Evolutionary conservation across 2,797 vertebrate genomes (phyloP), one percentile per base, ranked within the genome.

Genomic region (Lycodopsis pacificus): DNA sequence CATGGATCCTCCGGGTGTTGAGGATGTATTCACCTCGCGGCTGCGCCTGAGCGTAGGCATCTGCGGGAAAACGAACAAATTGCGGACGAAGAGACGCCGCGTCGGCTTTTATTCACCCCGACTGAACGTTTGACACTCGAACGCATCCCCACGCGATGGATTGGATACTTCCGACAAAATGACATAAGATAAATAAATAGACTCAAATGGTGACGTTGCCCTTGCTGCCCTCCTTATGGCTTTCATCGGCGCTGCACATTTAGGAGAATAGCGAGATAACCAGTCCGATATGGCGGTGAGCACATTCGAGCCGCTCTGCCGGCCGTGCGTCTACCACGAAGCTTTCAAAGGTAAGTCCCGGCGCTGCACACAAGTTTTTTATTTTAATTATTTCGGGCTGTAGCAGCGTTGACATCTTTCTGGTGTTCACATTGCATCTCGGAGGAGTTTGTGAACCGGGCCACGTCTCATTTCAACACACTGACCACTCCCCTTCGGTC

Each of bases 301-400:
- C 86, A 65, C 78, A 9, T 93, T 95, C 25, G 94, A 95, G 75
- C 94, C 96, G 71, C 93, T 96, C 51, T 93, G 93, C 70, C 93
- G 93, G 76, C 95, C 94, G 5, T 94, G 89, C 78, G 62, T 86
- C n/a, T 96, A 95, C 84, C 92, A 91, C 11, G 88, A 88, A 12
- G 89, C 86, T 12, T 94, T 95, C 73, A 95, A 92, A 96, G 96
- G 96, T 96, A 84, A 90, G 92, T 76, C 70, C 62, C 20, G 20
- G 25, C 49, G 17, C 67, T 10, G 36, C 38, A 2, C 0, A 7
- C 36, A 44, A 0, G 4, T 8, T 34, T 48, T 9, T 9, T 46
- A 5, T 6, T 46, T 5, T 7, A 17, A 58, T 30, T 15, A 7
- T 57, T 8, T 20, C 14, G 2, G 53, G 3, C 12, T 58, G 36